Evolutionary conservation across 2,113 vertebrate genomes (phyloP), one percentile per base, ranked within the genome.

Genomic region (Papio anubis): DNA sequence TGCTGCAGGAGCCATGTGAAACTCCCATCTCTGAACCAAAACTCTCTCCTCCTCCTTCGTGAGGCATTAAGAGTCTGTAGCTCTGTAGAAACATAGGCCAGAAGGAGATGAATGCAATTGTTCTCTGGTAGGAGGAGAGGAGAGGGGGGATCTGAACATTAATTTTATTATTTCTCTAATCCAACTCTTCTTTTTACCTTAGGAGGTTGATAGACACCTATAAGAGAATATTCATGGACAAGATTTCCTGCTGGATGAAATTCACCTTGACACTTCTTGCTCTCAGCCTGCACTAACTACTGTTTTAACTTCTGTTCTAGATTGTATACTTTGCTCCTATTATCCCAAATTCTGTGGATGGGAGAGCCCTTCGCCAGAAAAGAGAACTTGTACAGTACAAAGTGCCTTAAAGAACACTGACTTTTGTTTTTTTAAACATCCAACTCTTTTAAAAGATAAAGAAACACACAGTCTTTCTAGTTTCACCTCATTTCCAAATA

Each of bases 381-480:
- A 88, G 40, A 38, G 38, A 73, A 93, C 55, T 72, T 76, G 35
- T 90, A 81, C 4, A 83, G 40, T n/a, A 61, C 27, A 78, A 82
- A 21, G 20, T 21, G 68, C 17, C 7, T 75, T 84, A 23, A 94
- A 88, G 86, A 78, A 76, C 1, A 78, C 0, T 68, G n/a, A 30
- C 2, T 72, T 84, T 48, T 59, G 59, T 23, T 48, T 16, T 64
- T 93, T 84, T 52, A 78, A 87, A 38, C 27, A 92, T 64, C 38
- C 9, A 93, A 78, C 35, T 73, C 6, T 59, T 27, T 96, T 75
- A 93, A 40, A 87, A 91, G 17, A 35, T 76, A 88, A 88, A 96
- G 30, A 88, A 76, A 55, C 35, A 73, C 2, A 70, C 1, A 48
- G 30, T 85, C 70, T 83, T 90, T 86, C 48, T 59, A 64, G 57